These are phyloP conservation scores for Trichechus manatus DNA, from an alignment of 2,113 vertebrate species.

Conservation along the genomic window DNA sequence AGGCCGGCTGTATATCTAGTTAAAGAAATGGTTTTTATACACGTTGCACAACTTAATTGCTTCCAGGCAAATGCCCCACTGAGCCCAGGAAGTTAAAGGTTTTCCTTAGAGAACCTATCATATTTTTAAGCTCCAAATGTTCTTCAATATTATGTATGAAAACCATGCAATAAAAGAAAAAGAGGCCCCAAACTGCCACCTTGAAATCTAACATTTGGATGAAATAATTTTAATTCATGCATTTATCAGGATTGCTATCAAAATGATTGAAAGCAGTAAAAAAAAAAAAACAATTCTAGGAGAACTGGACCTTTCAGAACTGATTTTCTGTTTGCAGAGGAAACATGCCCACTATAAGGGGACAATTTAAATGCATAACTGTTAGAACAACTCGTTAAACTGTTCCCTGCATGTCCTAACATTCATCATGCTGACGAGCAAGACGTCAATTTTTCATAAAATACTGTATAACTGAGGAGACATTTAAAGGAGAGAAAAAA, in stretches of 20 bases:
- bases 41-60: slow-evolving; percentile 25
- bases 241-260: slow-evolving; percentile 65
- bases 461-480: slow-evolving; percentile 71
- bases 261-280: slow-evolving; percentile 73
- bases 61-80: slow-evolving; percentile 33
- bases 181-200: slow-evolving; percentile 42
- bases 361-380: slow-evolving; percentile 90
- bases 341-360: slow-evolving; percentile 86
- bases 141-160: slow-evolving; percentile 56
- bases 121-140: slow-evolving; percentile 67
- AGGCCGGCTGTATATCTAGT: neutral
- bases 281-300: slow-evolving; percentile 60
- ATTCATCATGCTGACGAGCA: slow-evolving; percentile 84
- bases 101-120: slow-evolving; percentile 59
- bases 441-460: slow-evolving; percentile 86
- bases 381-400: slow-evolving; percentile 84
- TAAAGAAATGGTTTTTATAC: slow-evolving; percentile 30
- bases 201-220: slow-evolving; percentile 70
- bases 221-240: slow-evolving; percentile 83
- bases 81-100: neutral
- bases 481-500: slow-evolving; percentile 77
- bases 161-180: slow-evolving; percentile 33
- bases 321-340: slow-evolving; percentile 78
- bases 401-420: slow-evolving; percentile 80
- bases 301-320: slow-evolving; percentile 73